Evolutionary conservation across 2,888 invertebrate species (phyloP).

Genomic region (Dicyrtoma fusca): DNA sequence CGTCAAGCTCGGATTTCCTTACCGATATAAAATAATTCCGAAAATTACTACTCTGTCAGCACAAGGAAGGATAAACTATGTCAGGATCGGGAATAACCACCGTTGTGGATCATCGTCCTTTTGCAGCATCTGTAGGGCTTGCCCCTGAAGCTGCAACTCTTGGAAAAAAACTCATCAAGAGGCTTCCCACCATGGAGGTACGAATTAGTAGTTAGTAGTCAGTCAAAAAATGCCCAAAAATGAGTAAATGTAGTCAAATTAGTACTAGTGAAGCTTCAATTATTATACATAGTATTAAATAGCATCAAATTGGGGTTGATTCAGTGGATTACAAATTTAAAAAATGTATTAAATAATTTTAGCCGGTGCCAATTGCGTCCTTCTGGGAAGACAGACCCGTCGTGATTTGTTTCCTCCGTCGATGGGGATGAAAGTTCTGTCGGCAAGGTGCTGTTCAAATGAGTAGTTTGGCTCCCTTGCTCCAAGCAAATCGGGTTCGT

Average conservation of each 20-base stretch:
- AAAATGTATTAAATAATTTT: neutral
- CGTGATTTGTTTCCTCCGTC: conserved; percentile 25
- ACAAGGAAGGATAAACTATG: too few relatives aligned
- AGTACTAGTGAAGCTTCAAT: too few relatives aligned
- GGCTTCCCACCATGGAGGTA: conserved; percentile 13
- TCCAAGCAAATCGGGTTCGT: conserved; percentile 26
- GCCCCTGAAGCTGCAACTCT: conserved; percentile 9
- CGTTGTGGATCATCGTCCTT: neutral
- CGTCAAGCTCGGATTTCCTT: too few relatives aligned
- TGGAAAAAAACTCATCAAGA: neutral
- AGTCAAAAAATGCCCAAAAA: too few relatives aligned
- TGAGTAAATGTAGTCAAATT: too few relatives aligned
- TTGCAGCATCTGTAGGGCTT: neutral
- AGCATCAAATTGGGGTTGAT: too few relatives aligned
- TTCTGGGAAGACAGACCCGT: conserved; percentile 23
- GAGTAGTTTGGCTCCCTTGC: conserved; percentile 20
- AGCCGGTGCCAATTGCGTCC: neutral
- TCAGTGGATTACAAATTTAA: too few relatives aligned
- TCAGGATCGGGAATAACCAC: too few relatives aligned
- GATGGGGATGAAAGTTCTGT: conserved; percentile 31
- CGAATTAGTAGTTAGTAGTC: too few relatives aligned
- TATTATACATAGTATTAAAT: too few relatives aligned
- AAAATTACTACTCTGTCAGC: too few relatives aligned
- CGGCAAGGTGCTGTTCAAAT: conserved; percentile 10
- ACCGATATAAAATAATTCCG: too few relatives aligned